Evolutionary conservation across 37 sponge, comb jelly and placozoan genomes (phyloP), one percentile per base, ranked within the genome.

Genomic region (Geodia barretti): DNA sequence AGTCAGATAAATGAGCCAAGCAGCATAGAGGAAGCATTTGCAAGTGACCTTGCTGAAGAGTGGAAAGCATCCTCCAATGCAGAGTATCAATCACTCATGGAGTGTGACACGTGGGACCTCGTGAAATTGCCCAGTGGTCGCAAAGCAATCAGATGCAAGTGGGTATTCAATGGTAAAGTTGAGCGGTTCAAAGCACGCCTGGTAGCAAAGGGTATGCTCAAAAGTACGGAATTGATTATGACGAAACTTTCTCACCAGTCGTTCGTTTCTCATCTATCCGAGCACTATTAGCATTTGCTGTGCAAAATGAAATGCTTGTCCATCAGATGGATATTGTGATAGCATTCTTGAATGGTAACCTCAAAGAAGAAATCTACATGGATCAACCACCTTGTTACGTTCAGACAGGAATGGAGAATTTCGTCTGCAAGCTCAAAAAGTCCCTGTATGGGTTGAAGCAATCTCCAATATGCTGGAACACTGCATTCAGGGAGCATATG

Each of bases 271-370:
- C 75, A 1, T 83, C 84, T 26, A 64, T 83, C 32, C 64, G 84
- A 54, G 39, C 84, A 41, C 76, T 83, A 39, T 35, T 83, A 42
- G 84, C 84, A 28, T 31, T 75, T 36, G 84, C 84, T 66, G 76
- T 75, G 34, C 84, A 83, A 36, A 33, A 84, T 25, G 72, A 54
- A 28, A 84, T 84, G 85, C 33, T 78, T 9, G 32, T 83, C 26
- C 84, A 83, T 43, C 84, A 83, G 11, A 74, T 83, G 84, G 76
- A 83, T 41, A 76, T 62, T 28, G 72, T 70, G 29, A 83, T 75
- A 25, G 83, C 83, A 23, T 83, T 83, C 43, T 54, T 83, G 72
- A 64, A 64, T 64, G 65, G 65, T 19, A 64, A 23, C 30, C 65
- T 64, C 29, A 26, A 64, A 19, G 65, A 81, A 28, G 82, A 81